Evolutionary conservation across 2,888 invertebrate species (phyloP).

Genomic region (Drosophila tripunctata): DNA sequence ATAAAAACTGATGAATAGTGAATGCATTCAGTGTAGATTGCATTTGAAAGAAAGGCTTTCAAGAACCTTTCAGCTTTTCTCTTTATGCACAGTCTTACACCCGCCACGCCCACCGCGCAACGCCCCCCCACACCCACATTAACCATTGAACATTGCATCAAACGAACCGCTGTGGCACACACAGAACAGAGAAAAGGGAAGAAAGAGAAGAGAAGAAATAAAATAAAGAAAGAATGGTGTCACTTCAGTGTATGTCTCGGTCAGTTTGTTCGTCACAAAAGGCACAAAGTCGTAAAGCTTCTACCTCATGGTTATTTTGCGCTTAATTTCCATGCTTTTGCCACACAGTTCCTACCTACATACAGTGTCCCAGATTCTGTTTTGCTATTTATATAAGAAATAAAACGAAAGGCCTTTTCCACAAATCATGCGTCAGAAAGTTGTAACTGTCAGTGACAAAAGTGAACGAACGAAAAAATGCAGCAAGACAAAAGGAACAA

Average conservation of each 20-base stretch:
- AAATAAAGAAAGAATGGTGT: constrained; percentile 8
- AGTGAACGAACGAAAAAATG: too few species aligned
- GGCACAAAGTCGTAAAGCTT: constrained; percentile 31
- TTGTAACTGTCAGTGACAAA: constrained; percentile 73
- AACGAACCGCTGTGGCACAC: constrained; percentile 5
- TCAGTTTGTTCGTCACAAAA: constrained; percentile 18
- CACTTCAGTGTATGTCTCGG: constrained; percentile 18
- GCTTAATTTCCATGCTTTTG: constrained; percentile 25
- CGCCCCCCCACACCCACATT: background rate
- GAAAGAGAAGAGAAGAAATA: background rate
- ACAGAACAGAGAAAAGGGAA: too few species aligned
- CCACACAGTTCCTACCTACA: too few species aligned
- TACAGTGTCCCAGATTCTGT: constrained; percentile 55
- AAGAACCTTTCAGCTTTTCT: constrained; percentile 5
- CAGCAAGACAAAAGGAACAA: constrained; percentile 14
- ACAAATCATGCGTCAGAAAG: constrained; percentile 78
- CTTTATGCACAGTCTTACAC: constrained; percentile 2
- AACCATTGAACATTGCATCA: constrained; percentile 1
- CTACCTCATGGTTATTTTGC: constrained; percentile 19
- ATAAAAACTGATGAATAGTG: background rate
- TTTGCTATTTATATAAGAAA: constrained; percentile 58
- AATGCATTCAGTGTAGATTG: background rate
- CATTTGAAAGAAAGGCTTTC: background rate
- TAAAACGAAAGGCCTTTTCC: constrained; percentile 67
- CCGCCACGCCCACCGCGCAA: too few species aligned